Conservation (phyloP, 2,888 invertebrate species). For the Drosophila nigricruria region DNA sequence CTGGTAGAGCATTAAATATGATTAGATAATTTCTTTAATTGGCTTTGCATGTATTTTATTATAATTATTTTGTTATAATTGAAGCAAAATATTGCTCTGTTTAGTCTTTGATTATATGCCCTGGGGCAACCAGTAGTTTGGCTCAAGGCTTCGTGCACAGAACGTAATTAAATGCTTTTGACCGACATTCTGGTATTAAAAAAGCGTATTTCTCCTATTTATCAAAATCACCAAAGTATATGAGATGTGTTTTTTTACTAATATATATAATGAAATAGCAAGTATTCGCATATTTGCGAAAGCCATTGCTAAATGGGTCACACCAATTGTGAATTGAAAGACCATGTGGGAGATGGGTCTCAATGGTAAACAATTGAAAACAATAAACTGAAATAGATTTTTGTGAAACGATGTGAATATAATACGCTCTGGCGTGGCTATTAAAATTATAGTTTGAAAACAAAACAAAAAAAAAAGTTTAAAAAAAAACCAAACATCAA, state of each 20-base stretch:
- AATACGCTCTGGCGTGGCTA: slow-evolving; percentile 19
- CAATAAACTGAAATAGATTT: slow-evolving; percentile 33
- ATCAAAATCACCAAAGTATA: background rate
- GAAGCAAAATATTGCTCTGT: background rate
- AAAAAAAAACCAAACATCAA: background rate
- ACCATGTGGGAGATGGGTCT: background rate
- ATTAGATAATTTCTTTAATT: background rate
- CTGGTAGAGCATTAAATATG: background rate
- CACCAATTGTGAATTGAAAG: slow-evolving; percentile 20
- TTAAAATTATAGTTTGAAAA: slow-evolving; percentile 16
- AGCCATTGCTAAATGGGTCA: slow-evolving; percentile 34
- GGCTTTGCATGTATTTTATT: background rate
- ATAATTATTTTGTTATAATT: background rate
- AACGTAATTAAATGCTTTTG: too few relatives aligned
- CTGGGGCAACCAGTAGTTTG: background rate
- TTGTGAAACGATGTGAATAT: slow-evolving; percentile 40
- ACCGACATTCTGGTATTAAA: too few relatives aligned
- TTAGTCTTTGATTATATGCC: background rate
- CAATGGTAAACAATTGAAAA: slow-evolving; percentile 36
- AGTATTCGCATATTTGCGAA: background rate
- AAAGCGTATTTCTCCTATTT: background rate
- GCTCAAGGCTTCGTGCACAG: background rate
- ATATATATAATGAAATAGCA: background rate
- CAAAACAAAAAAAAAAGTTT: background rate
- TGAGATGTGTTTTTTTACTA: background rate